phyloP scores from a whole-genome alignment of 2,888 invertebrate species.

The Gryllus longicercus region DNA sequence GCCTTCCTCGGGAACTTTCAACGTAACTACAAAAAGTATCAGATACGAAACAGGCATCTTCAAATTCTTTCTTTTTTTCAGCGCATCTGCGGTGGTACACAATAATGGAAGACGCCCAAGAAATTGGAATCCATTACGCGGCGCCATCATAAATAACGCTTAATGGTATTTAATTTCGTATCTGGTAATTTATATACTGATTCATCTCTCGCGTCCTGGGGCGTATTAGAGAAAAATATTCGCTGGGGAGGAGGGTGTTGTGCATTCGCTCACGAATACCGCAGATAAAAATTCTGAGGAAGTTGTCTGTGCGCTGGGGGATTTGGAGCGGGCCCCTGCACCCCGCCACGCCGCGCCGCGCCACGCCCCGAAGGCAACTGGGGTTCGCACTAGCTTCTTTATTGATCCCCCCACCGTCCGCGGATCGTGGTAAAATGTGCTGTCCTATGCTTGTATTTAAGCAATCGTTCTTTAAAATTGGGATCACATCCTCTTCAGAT shows the following conservation, averaged over 20 bases:
- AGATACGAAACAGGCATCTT: neutral
- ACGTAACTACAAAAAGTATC: neutral
- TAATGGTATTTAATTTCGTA: conserved; percentile 17
- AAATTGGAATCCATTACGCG: neutral
- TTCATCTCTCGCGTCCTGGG: conserved; percentile 7
- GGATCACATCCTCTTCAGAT: no score
- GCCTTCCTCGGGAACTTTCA: neutral
- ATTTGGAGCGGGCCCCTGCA: neutral
- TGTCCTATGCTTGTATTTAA: no score
- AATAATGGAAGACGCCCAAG: conserved; percentile 17
- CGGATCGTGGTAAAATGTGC: neutral
- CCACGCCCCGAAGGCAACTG: neutral
- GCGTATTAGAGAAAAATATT: neutral
- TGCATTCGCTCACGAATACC: conserved; percentile 6
- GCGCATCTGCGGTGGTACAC: neutral
- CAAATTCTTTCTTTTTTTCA: neutral
- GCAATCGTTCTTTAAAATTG: no score
- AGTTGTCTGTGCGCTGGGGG: neutral
- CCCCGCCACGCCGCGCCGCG: neutral
- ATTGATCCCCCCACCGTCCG: neutral
- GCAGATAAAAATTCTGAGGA: conserved; percentile 17
- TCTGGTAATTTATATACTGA: conserved; percentile 17
- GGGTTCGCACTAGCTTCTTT: neutral
- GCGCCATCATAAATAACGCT: neutral
- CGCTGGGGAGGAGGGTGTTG: neutral